Evolutionary conservation across 2,113 vertebrate genomes (phyloP).

Genomic region (Crotalus helleri): DNA sequence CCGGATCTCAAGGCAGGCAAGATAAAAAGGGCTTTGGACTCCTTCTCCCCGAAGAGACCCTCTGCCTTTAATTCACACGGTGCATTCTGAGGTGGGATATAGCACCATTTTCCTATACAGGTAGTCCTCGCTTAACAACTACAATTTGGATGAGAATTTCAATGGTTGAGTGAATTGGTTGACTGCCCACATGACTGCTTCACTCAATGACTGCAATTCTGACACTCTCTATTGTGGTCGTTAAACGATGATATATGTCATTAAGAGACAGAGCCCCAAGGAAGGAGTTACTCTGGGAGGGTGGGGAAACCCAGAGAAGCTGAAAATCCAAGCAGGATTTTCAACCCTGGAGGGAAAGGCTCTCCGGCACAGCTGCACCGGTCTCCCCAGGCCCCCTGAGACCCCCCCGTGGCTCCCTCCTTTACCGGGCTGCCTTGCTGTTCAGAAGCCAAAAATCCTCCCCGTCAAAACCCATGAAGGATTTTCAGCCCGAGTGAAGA

Average conservation of each 20-base stretch:
- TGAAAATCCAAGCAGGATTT: background rate
- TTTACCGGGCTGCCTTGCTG: background rate
- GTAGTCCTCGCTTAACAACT: background rate
- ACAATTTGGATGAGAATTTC: background rate
- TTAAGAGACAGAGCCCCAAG: background rate
- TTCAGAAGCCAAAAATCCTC: too few relatives aligned
- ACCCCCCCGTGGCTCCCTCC: background rate
- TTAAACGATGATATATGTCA: background rate
- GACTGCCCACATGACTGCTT: background rate
- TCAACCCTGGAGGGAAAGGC: background rate
- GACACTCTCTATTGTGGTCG: background rate
- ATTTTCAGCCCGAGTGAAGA: background rate
- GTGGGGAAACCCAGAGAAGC: background rate
- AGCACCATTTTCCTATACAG: background rate
- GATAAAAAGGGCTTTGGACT: background rate
- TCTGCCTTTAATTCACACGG: background rate
- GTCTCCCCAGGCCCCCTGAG: background rate
- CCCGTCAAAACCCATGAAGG: background rate
- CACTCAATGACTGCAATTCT: background rate
- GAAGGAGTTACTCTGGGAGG: background rate
- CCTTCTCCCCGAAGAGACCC: background rate
- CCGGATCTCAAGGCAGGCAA: background rate
- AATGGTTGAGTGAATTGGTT: background rate
- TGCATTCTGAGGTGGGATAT: background rate
- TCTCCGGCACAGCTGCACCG: accelerated